These are phyloP conservation scores for Oxyura jamaicensis DNA, from an alignment of 2,113 vertebrate genomes.

Conservation along the genomic window DNA sequence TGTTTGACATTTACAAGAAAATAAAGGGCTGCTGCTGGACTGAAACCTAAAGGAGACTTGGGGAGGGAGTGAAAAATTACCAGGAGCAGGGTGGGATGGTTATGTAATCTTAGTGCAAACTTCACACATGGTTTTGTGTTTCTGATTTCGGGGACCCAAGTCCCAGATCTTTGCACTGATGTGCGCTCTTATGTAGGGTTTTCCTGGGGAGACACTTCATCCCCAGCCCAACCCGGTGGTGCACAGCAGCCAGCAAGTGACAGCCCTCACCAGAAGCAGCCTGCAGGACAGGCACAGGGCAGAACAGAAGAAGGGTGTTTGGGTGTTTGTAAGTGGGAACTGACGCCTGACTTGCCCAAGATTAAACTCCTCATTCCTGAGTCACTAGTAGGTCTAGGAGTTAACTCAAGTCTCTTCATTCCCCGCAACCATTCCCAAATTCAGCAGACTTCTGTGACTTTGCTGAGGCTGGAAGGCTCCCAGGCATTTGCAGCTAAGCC, in stretches of 20 bases:
- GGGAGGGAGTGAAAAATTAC: neutral
- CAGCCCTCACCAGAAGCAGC: neutral
- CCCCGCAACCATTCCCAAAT: neutral
- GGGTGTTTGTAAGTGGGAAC: neutral
- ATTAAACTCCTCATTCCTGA: neutral
- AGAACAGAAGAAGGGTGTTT: neutral
- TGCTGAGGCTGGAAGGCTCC: neutral
- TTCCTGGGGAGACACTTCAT: neutral
- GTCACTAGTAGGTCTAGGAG: neutral
- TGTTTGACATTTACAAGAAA: slow-evolving; percentile 8
- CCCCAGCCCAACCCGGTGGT: neutral
- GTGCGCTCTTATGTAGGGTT: neutral
- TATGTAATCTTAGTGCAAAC: neutral
- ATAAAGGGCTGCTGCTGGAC: neutral
- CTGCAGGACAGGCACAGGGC: neutral
- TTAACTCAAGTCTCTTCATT: neutral
- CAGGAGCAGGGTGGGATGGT: neutral
- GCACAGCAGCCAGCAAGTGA: neutral
- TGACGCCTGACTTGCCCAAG: neutral
- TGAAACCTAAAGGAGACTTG: neutral
- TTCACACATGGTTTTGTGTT: no score
- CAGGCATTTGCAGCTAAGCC: neutral
- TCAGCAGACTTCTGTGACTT: neutral
- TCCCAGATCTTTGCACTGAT: neutral
- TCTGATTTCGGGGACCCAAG: neutral